A percentile compares a stretch with the other conserved stretches of the same genome.
Evolutionary conservation across 2,888 invertebrate genomes (phyloP).

Genomic region (Eupithecia vulgata): DNA sequence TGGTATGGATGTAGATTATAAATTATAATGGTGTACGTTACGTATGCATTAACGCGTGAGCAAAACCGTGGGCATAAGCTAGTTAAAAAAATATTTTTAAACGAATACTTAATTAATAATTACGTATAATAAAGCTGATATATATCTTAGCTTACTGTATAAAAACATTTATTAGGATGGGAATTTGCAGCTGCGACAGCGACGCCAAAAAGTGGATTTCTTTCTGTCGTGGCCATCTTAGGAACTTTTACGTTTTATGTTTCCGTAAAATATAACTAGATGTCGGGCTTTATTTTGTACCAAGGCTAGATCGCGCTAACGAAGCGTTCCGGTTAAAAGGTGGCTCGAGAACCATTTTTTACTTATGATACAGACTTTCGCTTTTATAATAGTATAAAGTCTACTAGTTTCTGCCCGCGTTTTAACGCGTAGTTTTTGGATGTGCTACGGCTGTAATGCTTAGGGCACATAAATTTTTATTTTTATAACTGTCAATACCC

Average conservation of each 20-base stretch:
- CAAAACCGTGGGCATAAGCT: too few relatives aligned
- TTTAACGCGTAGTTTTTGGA: not conserved
- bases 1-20: too few relatives aligned
- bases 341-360: not conserved
- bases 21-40: too few relatives aligned
- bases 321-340: not conserved
- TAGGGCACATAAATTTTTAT: too few relatives aligned
- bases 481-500: too few relatives aligned
- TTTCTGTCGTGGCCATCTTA: not conserved
- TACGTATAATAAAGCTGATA: too few relatives aligned
- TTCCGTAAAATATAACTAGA: not conserved
- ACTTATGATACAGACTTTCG: not conserved
- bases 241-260: not conserved
- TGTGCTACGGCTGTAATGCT: not conserved
- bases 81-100: too few relatives aligned
- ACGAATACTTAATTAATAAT: too few relatives aligned
- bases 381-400: not conserved
- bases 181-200: not conserved
- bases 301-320: slow-evolving; percentile 1
- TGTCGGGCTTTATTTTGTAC: not conserved
- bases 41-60: too few relatives aligned
- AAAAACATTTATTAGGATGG: too few relatives aligned
- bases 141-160: too few relatives aligned
- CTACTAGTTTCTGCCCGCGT: not conserved
- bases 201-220: not conserved